Percentiles rank a stretch among this genome's conserved stretches.
Evolutionary conservation across 2,888 invertebrate genomes (phyloP).

Genomic region (Cetonia aurata): DNA sequence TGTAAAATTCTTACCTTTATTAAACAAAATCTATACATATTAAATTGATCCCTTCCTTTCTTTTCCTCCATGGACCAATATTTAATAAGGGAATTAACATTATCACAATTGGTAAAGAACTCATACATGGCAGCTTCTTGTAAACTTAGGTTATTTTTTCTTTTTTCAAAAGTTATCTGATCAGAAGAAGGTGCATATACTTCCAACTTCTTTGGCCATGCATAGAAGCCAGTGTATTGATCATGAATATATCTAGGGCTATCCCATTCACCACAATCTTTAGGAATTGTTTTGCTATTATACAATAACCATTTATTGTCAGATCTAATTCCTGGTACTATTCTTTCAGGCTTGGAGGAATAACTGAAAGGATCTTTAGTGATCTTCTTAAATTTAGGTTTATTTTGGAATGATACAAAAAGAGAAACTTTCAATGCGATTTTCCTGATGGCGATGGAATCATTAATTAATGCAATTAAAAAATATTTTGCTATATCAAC

Average conservation of each 20-base stretch:
- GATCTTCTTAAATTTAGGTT: conserved; percentile 74
- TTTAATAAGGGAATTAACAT: conserved; percentile 77
- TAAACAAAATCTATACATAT: conserved; percentile 74
- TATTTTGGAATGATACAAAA: conserved; percentile 79
- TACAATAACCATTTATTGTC: conserved; percentile 85
- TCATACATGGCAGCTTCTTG: conserved; percentile 76
- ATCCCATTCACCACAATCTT: conserved; percentile 81
- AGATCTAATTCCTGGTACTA: conserved; percentile 71
- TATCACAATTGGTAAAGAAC: conserved; percentile 76
- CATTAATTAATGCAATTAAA: conserved; percentile 77
- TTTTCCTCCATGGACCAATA: conserved; percentile 87
- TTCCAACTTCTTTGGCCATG: conserved; percentile 70
- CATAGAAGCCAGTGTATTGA: conserved; percentile 70
- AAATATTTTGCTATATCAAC: conserved; percentile 75
- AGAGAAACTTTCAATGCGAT: conserved; percentile 74
- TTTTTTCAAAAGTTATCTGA: conserved; percentile 69
- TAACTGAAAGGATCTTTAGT: conserved; percentile 68
- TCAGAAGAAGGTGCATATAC: conserved; percentile 74
- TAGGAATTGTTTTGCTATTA: conserved; percentile 71
- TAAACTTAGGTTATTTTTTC: conserved; percentile 73
- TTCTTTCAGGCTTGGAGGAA: conserved; percentile 42
- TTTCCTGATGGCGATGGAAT: conserved; percentile 84
- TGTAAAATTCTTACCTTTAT: conserved; percentile 77
- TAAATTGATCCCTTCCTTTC: conserved; percentile 87
- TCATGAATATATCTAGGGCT: conserved; percentile 78